Base-by-base conservation (phyloP, 2,888 invertebrate genomes). In the Latrodectus hesperus region DNA sequence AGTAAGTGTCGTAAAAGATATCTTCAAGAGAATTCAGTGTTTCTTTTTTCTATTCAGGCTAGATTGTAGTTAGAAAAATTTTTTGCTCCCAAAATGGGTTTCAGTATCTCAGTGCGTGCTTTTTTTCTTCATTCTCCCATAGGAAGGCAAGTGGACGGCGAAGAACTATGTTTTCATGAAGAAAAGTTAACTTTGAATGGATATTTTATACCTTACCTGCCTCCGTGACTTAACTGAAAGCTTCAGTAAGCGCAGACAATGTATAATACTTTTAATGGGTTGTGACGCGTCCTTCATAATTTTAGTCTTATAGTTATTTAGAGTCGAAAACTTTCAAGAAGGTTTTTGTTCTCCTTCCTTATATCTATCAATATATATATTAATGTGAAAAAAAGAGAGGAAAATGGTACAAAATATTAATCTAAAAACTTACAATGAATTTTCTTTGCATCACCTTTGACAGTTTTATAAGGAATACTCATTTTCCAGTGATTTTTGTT, bases 1-100 rank as follows among this genome's bases (percentile, higher is more conserved):
- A 70, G 82, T 82, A 75, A 82, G 82, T 82, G 82, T 82, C 82
- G 82, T 82, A 82, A 82, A 82, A 82, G 82, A 75, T 82, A 82
- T 82, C 82, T 82, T 82, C 82, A 60, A 10, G 68, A 75, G 82
- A 82, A 73, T 82, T 74, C 82, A 81, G 75, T 75, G 70, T 82
- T 82, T 82, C 74, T 82, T 82, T 70, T 68, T 65, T 26, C 60
- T 67, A 68, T 82, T 68, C 14, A 17, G 70, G 68, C 22, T 60
- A 73, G 68, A 82, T 82, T 82, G 82, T 70, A 75, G 67, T 82
- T 82, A 70, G 60, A 70, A 82, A 75, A 75, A 55, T 70, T 68
- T 75, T 38, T 53, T 49, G 22, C 60, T 60, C n/a, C 51, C 60
- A 53, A 82, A 82, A 82, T 75, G 70, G 82, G 75, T 55, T 68